Base-by-base conservation (phyloP, 2,888 invertebrate species). In the Hipparchia sbordonii region DNA sequence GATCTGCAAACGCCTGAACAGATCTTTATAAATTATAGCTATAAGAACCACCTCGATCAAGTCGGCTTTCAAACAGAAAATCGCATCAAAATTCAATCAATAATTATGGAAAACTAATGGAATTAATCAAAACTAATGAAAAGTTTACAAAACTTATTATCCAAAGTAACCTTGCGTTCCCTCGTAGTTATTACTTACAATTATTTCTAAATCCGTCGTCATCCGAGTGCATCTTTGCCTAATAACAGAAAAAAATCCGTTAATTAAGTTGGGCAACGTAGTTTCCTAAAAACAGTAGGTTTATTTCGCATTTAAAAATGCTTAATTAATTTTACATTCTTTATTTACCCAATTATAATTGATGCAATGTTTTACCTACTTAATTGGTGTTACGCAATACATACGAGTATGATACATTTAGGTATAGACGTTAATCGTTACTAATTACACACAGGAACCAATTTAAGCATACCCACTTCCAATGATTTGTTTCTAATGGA, bases 381-480 rank as follows among this genome's bases (percentile, higher is more conserved):
- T 54, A 46, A 52, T 60, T 63, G 72, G 62, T 48, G 46, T 74
- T 74, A 67, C 72, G 67, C 57, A 72, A 72, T 60, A 51, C 23
- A 23, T 3, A 51, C 23, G 57, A 9, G 57, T 57, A 57, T 57
- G 23, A 57, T 70, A 8, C 39, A 39, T 5, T 39, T 48, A 48
- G 48, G 51, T 33, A 46, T 46, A 33, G 33, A 10, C 4, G 61
- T 70, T 4, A 39, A 39, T 39, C 39, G 39, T 39, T 4, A 39
- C 5, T 39, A 39, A 74, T 67, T 70, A 69, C 48, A 76, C 71
- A 72, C 72, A 74, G 74, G 76, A 74, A 76, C 52, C 70, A 74
- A 71, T 71, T 72, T 59, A 54, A n/a, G 46, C 68, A 33, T 52
- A 74, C 67, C 54, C 69, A 74, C 67, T 59, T 71, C 59, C 63